Percentiles rank a stretch among this genome's conserved stretches.
Evolutionary conservation across 2,888 invertebrate genomes (phyloP).

Genomic region (Perithous albicinctus): DNA sequence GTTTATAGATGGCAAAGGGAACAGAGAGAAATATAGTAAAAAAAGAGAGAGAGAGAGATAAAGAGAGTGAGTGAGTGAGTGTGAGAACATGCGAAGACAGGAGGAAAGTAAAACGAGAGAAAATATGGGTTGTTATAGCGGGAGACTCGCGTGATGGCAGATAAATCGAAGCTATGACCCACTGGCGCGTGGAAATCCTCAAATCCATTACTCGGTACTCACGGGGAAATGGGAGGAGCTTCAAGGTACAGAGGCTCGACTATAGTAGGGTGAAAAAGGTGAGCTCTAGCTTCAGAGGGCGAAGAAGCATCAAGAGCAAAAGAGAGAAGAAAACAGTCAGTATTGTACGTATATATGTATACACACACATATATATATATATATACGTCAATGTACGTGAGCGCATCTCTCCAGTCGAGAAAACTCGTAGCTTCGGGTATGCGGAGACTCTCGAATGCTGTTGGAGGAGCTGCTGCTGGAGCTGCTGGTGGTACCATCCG

Average conservation of each 20-base stretch:
- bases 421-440: constrained; percentile 32
- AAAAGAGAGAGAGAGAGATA: background rate
- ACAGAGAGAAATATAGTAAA: background rate
- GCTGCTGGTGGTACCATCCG: constrained; percentile 27
- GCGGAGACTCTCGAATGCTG: constrained; percentile 43
- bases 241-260: background rate
- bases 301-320: background rate
- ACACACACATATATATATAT: too few relatives aligned
- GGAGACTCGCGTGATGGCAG: constrained; percentile 55
- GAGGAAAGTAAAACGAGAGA: constrained; percentile 42
- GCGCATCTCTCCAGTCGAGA: constrained; percentile 35
- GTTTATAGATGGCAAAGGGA: background rate
- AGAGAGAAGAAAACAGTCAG: constrained; percentile 7
- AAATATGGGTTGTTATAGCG: constrained; percentile 63
- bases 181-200: constrained; percentile 61
- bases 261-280: constrained; percentile 44
- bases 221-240: constrained; percentile 31
- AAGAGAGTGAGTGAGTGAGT: too few relatives aligned
- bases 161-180: constrained; percentile 67
- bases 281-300: constrained; percentile 31
- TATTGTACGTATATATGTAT: constrained; percentile 17
- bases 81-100: constrained; percentile 12
- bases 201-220: constrained; percentile 66
- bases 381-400: constrained; percentile 20
- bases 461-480: too few relatives aligned